Evolutionary conservation across 2,888 invertebrate genomes (phyloP), one percentile per base, ranked within the genome.

Genomic region (Pachycephus smyrnensis): DNA sequence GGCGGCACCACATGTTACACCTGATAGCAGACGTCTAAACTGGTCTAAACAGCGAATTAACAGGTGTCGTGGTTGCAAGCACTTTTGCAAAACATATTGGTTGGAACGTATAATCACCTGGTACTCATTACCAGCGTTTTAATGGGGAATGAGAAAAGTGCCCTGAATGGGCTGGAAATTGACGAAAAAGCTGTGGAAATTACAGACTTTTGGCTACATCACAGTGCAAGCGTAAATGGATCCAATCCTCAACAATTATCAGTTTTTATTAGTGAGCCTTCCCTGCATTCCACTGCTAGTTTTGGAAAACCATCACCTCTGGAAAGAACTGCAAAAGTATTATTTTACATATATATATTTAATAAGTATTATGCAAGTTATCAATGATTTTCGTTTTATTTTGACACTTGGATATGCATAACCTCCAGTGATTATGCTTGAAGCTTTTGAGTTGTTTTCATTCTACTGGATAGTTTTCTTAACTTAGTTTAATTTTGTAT

Each of bases 111-210:
- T 40, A 40, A 40, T 12, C 1, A 40, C 1, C 4, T 15, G 12
- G 1, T 40, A 40, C 40, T 15, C 15, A 40, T 15, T 40, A 40
- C 12, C 40, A 4, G 15, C 40, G 4, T 4, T 40, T 84, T 86
- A 82, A 97, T 97, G 97, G 97, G 97, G 81, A 96, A 96, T 92
- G 96, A 96, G 89, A 93, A 93, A 81, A 93, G 93, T 86, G 95
- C 96, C 79, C 92, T 96, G 81, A 94, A 94, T 88, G 96, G 96
- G 55, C 92, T 97, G 76, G 94, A 95, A 91, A 94, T 97, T 82
- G 95, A 95, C 83, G 95, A 96, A 88, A 96, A 95, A 88, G 94
- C 96, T 12, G 93, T 95, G 4, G 96, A 96, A 90, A 94, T 95
- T 37, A 95, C 96, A 55, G 96, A 97, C 90, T 96, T 95, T 90